These are phyloP conservation scores for Theretra japonica DNA, from an alignment of 2,888 invertebrate genomes.

Conservation along the genomic window DNA sequence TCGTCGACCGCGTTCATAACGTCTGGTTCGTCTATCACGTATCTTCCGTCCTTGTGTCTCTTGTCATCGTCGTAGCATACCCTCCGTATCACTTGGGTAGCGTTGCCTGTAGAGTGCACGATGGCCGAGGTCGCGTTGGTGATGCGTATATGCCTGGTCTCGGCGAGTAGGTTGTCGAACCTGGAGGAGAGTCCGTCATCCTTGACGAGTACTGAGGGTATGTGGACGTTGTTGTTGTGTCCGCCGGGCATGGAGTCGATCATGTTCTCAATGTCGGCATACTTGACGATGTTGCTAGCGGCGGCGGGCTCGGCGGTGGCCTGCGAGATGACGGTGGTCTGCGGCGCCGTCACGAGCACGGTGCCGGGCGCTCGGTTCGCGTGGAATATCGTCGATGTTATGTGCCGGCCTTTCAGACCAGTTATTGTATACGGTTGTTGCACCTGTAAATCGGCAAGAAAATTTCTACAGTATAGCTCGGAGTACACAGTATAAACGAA, in stretches of 20 bases:
- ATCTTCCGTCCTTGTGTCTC: constrained; percentile 55
- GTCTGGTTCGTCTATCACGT: constrained; percentile 65
- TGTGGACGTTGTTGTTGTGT: constrained; percentile 55
- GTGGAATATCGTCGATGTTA: constrained; percentile 76
- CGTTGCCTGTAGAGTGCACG: constrained; percentile 69
- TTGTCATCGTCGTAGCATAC: constrained; percentile 69
- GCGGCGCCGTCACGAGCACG: constrained; percentile 73
- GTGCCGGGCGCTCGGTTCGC: constrained; percentile 69
- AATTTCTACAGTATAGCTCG: neutral
- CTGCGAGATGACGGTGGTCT: constrained; percentile 76
- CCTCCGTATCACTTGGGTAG: constrained; percentile 76
- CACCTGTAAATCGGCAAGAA: constrained; percentile 53
- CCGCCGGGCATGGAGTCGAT: constrained; percentile 61
- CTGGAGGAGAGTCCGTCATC: constrained; percentile 68
- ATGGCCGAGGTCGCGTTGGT: constrained; percentile 71
- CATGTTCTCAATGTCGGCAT: constrained; percentile 71
- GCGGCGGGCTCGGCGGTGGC: constrained; percentile 58
- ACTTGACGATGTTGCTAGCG: constrained; percentile 61
- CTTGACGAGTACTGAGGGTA: constrained; percentile 69
- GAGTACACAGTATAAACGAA: too few species aligned
- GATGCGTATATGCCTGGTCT: constrained; percentile 67
- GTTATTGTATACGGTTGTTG: constrained; percentile 73
- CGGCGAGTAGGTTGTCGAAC: constrained; percentile 68
- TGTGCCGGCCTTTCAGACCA: constrained; percentile 69
- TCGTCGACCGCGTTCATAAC: constrained; percentile 64